phyloP scores from a whole-genome alignment of 1,140 invertebrate genomes.

The Atta texana region DNA sequence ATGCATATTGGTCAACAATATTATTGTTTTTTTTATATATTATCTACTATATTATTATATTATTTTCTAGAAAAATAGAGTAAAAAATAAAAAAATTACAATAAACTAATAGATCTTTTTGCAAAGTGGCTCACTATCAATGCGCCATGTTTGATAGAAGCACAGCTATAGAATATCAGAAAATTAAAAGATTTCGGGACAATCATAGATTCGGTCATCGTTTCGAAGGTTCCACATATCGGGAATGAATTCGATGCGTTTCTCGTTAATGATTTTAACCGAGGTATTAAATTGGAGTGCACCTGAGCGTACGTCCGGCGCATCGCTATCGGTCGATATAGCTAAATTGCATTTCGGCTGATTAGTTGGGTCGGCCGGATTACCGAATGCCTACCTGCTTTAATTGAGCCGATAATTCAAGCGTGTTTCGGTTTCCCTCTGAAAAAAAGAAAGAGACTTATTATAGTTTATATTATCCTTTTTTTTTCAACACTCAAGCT shows the following conservation, averaged over 20 bases:
- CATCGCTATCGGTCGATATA: slow-evolving; percentile 81
- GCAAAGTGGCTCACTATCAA: background rate
- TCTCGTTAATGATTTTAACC: slow-evolving; percentile 84
- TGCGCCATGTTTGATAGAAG: background rate
- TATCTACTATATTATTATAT: background rate
- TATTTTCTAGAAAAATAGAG: background rate
- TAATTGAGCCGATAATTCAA: slow-evolving; percentile 83
- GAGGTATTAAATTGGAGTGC: slow-evolving; percentile 83
- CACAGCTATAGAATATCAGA: no score
- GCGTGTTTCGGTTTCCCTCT: slow-evolving; percentile 62
- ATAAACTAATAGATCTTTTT: background rate
- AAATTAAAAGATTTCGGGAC: slow-evolving; percentile 23
- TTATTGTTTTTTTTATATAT: background rate
- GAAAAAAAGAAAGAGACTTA: slow-evolving; percentile 52
- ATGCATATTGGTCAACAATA: background rate
- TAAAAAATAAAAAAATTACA: background rate
- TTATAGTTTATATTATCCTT: background rate
- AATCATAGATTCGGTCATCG: background rate
- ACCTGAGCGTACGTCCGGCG: slow-evolving; percentile 81
- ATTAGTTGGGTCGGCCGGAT: slow-evolving; percentile 84
- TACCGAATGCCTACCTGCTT: slow-evolving; percentile 84
- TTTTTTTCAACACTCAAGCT: no score
- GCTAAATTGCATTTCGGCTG: slow-evolving; percentile 85
- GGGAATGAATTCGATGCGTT: slow-evolving; percentile 83
- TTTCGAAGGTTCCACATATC: slow-evolving; percentile 34